Percentiles rank a stretch among this genome's conserved stretches.
These are phyloP conservation scores for Odontamblyopus rebecca DNA, from an alignment of 2,797 vertebrate genomes.

Conservation along the genomic window DNA sequence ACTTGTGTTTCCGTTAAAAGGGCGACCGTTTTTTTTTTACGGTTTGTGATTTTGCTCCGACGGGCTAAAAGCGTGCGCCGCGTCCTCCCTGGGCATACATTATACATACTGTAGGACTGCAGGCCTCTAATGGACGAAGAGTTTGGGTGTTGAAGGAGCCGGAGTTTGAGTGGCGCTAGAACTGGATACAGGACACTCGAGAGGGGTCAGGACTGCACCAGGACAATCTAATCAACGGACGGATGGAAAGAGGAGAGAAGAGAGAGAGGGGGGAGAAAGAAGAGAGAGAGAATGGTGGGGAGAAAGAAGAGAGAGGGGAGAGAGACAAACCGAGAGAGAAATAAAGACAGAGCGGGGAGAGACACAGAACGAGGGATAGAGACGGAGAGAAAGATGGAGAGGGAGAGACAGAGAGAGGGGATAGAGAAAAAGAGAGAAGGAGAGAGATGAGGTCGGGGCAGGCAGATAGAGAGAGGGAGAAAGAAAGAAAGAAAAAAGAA, in stretches of 20 bases:
- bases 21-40: too few species aligned
- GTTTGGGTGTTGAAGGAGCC: constrained; percentile 3
- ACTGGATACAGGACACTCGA: constrained; percentile 4
- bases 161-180: neutral
- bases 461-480: too few species aligned
- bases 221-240: constrained; percentile 6
- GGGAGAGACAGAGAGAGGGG: neutral
- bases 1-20: neutral
- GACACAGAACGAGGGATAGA: neutral
- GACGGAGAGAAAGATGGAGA: neutral
- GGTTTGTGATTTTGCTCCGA: neutral
- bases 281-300: too few species aligned
- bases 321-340: too few species aligned
- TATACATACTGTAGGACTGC: neutral
- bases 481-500: neutral
- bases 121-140: constrained; percentile 1
- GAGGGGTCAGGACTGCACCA: neutral
- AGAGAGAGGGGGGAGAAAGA: neutral
- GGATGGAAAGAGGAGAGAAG: neutral
- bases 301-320: neutral
- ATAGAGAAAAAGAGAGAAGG: too few species aligned
- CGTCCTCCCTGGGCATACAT: neutral
- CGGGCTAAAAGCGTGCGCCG: neutral
- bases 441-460: too few species aligned
- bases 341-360: neutral